phyloP scores from a whole-genome alignment of 2,888 invertebrate species.

The Serripes groenlandicus region DNA sequence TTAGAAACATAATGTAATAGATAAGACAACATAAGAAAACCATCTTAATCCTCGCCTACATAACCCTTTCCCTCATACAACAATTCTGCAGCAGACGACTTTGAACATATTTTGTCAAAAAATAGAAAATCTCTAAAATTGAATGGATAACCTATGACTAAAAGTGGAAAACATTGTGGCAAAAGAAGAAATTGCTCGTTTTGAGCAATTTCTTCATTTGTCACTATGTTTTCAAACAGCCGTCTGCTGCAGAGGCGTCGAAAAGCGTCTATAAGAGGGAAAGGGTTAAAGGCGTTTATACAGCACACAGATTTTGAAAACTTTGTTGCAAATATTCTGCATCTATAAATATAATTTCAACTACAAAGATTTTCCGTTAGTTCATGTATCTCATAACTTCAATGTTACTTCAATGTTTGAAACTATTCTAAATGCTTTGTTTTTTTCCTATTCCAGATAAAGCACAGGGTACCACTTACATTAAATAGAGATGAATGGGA shows the following conservation, averaged over 20 bases:
- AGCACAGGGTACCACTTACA: conserved; percentile 81
- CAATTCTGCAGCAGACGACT: background rate
- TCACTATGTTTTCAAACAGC: background rate
- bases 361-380: too few species aligned
- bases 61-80: background rate
- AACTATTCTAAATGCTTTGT: background rate
- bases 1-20: too few species aligned
- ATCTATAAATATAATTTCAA: too few species aligned
- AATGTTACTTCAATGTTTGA: too few species aligned
- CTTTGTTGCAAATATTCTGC: too few species aligned
- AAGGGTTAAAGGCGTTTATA: background rate
- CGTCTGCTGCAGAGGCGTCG: background rate
- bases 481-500: conserved; percentile 82
- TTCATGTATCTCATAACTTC: too few species aligned
- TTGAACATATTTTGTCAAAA: background rate
- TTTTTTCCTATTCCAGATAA: conserved; percentile 72
- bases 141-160: background rate
- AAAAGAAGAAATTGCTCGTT: conserved; percentile 2
- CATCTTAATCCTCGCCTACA: too few species aligned
- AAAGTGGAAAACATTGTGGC: background rate
- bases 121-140: background rate
- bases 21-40: too few species aligned
- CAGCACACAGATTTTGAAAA: too few species aligned
- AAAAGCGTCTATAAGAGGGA: background rate
- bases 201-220: background rate